phyloP scores from a whole-genome alignment of 64 coral and sea anemone species.

The Stylophora pistillata region DNA sequence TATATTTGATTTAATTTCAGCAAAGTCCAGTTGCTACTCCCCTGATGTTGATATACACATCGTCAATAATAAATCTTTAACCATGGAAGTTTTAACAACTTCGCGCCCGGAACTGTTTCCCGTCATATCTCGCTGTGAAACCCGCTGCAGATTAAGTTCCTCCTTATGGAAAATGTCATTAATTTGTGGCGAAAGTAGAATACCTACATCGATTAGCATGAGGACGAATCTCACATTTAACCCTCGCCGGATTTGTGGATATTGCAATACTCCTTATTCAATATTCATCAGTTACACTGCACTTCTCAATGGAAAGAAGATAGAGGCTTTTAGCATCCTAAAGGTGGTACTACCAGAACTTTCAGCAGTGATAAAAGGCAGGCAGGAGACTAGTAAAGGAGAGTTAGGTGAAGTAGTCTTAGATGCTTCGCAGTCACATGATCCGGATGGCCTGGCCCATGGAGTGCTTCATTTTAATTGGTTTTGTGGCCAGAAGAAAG shows the following conservation, averaged over 20 bases:
- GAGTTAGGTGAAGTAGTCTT: not conserved
- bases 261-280: not conserved
- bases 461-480: not conserved
- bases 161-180: not conserved
- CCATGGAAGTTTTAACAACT: not conserved
- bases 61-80: not conserved
- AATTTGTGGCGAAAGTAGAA: not conserved
- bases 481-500: not conserved
- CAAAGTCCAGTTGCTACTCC: not conserved
- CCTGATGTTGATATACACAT: not conserved
- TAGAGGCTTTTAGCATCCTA: not conserved
- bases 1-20: not conserved
- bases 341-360: constrained; percentile 13
- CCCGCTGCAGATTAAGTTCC: not conserved
- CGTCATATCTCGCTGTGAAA: not conserved
- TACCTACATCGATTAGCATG: not conserved
- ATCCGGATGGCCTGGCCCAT: not conserved
- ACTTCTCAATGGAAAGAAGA: not conserved
- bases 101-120: not conserved
- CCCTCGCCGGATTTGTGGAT: not conserved
- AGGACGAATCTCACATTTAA: not conserved
- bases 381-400: not conserved
- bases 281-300: not conserved
- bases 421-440: constrained; percentile 5
- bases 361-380: not conserved